Evolutionary conservation across 1,140 invertebrate species (phyloP), one percentile per base, ranked within the genome.

Genomic region (Fragariocoptes setiger): DNA sequence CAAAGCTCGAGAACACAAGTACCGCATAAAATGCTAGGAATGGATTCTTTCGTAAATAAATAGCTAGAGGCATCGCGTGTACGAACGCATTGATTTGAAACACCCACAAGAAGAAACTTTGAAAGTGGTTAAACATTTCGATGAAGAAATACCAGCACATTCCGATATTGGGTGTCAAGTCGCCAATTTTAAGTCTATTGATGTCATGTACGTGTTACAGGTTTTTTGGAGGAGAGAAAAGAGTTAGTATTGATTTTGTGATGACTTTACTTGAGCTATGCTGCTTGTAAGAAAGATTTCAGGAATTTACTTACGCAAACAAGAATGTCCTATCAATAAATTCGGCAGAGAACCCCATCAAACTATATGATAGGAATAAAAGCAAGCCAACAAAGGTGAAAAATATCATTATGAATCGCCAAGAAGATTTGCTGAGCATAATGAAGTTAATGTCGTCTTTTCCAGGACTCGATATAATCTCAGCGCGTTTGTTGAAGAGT

Each of bases 81-180:
- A 90, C 65, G 38, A 85, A 67, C 1, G 76, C 76, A 62, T 97
- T 95, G 41, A 97, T 72, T 65, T 97, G 88, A 55, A 95, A 95
- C 44, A 82, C 77, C 52, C 72, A 86, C 1, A 94, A 70, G 61
- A 97, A 99, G 46, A 97, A 69, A 42, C 72, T 63, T 39, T 80
- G 67, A 52, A 97, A 97, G 58, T 97, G 88, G 51, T 97, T 86
- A 66, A 99, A 99, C 79, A 97, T 90, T 64, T 97, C 88, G 0
- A 83, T 92, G 53, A 97, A 97, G 56, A 97, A 97, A 56, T 97
- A 97, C 90, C 90, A 99, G 56, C 92, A 97, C 0, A 97, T 60
- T 2, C 90, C 90, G 51, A 92, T 78, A 54, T 95, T 97, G 18
- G 90, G 90, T 47, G 79, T 75, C 37, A 95, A 61, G 61, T 97